Evolutionary conservation across 2,888 invertebrate species (phyloP).

Genomic region (Pachycephus smyrnensis): DNA sequence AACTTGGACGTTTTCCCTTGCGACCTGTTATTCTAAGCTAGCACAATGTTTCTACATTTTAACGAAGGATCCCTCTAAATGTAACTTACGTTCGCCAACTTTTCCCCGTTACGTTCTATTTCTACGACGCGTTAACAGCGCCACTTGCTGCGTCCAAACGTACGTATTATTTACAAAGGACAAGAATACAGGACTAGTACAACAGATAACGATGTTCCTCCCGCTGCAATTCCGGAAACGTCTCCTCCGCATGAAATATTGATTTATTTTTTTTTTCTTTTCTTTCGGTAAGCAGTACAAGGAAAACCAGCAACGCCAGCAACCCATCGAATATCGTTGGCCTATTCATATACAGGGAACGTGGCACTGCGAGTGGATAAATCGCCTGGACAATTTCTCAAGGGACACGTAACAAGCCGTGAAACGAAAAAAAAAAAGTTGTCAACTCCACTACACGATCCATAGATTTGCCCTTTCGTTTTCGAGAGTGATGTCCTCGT

Average conservation of each 20-base stretch:
- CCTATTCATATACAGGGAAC: background rate
- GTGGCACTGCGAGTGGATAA: background rate
- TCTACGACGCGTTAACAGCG: background rate
- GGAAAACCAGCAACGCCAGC: background rate
- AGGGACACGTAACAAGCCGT: background rate
- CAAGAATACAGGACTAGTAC: background rate
- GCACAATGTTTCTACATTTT: conserved; percentile 32
- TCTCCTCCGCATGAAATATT: background rate
- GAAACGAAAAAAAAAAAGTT: background rate
- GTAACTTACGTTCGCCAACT: conserved; percentile 27
- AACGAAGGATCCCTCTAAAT: conserved; percentile 43
- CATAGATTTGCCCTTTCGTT: background rate
- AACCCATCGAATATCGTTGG: background rate
- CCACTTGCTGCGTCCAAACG: background rate
- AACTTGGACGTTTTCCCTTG: background rate
- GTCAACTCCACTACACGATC: background rate
- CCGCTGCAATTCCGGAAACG: background rate
- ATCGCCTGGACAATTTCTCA: background rate
- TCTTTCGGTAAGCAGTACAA: background rate
- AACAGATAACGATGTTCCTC: background rate
- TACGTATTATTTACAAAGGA: background rate
- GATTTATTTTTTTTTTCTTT: background rate
- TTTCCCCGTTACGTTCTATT: background rate
- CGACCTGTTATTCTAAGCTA: background rate
- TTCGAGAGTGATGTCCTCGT: background rate